These are phyloP conservation scores for Nomia melanderi DNA, from an alignment of 1,140 invertebrate genomes.

Conservation along the genomic window DNA sequence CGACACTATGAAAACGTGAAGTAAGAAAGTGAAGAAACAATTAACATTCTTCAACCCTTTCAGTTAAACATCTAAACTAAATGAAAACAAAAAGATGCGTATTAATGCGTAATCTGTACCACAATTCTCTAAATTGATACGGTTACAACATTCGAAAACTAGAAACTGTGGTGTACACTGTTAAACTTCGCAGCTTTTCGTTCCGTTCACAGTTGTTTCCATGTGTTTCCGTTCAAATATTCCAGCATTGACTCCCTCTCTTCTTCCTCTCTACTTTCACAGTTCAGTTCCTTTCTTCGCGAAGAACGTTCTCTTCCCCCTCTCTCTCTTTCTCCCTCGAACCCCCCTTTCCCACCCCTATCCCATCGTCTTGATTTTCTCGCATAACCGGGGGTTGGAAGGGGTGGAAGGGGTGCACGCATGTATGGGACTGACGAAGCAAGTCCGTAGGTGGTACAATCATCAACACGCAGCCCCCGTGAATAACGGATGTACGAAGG, in stretches of 20 bases:
- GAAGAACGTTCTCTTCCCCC: not conserved
- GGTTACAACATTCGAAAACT: too few relatives aligned
- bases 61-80: too few relatives aligned
- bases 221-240: not conserved
- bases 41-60: too few relatives aligned
- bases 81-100: too few relatives aligned
- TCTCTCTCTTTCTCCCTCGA: constrained; percentile 47
- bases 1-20: too few relatives aligned
- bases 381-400: not conserved
- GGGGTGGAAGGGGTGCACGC: not conserved
- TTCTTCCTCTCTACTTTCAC: not conserved
- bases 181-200: too few relatives aligned
- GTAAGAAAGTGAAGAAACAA: too few relatives aligned
- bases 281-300: not conserved
- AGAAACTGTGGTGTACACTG: too few relatives aligned
- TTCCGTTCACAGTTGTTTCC: too few relatives aligned
- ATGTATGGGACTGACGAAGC: not conserved
- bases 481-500: constrained; percentile 66
- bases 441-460: constrained; percentile 39
- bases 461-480: constrained; percentile 61
- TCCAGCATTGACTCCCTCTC: constrained; percentile 21
- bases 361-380: constrained; percentile 26
- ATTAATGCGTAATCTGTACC: too few relatives aligned
- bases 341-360: constrained; percentile 29
- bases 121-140: too few relatives aligned